These are phyloP conservation scores for Dipodomys merriami DNA, from an alignment of 2,113 vertebrate genomes.

Conservation along the genomic window DNA sequence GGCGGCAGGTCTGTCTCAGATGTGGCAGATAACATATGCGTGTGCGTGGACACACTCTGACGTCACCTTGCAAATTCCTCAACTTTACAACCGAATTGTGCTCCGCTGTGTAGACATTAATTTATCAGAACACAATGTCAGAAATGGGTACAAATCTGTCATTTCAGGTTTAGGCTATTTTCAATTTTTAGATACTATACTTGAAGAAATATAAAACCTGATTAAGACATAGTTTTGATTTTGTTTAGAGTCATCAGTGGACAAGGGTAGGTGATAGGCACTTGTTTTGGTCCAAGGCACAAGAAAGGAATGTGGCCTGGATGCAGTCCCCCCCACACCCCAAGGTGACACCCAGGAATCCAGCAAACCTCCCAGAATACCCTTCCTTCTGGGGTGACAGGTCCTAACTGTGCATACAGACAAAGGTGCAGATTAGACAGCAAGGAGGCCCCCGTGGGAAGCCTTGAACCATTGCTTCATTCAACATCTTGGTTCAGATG, in stretches of 20 bases:
- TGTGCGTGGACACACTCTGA: not conserved
- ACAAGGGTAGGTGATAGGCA: conserved; percentile 8
- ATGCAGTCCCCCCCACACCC: not conserved
- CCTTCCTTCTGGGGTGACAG: conserved; percentile 57
- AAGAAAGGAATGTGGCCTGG: conserved; percentile 80
- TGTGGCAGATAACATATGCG: conserved; percentile 47
- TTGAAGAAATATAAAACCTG: conserved; percentile 3
- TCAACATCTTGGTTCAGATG: conserved; percentile 65
- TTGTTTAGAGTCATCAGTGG: not conserved
- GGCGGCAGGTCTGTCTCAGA: not conserved
- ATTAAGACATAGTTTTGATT: conserved; percentile 59
- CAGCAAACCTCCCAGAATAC: conserved; percentile 28
- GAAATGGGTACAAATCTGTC: not conserved
- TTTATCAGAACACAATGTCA: conserved; percentile 6
- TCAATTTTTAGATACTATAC: conserved; percentile 6
- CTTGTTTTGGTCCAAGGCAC: conserved; percentile 79
- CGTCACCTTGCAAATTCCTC: not conserved
- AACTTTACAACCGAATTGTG: not conserved
- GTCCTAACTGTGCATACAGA: conserved; percentile 76
- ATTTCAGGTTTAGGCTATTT: not conserved
- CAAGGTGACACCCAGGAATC: conserved; percentile 60
- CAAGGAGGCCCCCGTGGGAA: not conserved
- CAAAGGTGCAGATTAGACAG: conserved; percentile 57
- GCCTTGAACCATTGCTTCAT: conserved; percentile 18
- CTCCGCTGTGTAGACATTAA: not conserved